A percentile compares a stretch with the other conserved stretches of the same genome.
Conservation (phyloP, 1,140 invertebrate species). For the Lepidurus couesii region DNA sequence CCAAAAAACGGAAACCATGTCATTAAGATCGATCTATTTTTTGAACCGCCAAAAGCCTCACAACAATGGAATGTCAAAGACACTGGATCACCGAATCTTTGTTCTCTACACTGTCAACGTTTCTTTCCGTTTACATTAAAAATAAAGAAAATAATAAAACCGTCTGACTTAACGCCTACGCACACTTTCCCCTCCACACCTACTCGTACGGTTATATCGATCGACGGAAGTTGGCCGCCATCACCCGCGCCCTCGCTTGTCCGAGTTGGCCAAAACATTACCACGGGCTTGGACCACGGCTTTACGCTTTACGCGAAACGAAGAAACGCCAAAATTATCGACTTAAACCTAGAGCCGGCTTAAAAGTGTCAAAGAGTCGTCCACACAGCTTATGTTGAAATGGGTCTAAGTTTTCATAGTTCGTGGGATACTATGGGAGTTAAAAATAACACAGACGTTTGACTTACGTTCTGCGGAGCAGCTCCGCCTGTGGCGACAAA, state of each 20-base stretch:
- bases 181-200: not conserved
- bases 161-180: not conserved
- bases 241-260: not conserved
- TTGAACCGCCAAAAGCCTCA: not conserved
- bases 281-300: not conserved
- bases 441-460: not conserved
- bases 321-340: not conserved
- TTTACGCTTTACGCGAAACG: not conserved
- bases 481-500: not conserved
- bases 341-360: not conserved
- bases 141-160: too few relatives aligned
- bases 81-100: too few relatives aligned
- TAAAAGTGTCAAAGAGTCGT: too few relatives aligned
- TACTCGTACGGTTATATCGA: constrained; percentile 9
- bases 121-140: too few relatives aligned
- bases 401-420: too few relatives aligned
- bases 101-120: too few relatives aligned
- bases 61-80: too few relatives aligned
- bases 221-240: constrained; percentile 20
- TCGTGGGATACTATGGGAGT: not conserved
- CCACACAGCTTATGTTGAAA: too few relatives aligned
- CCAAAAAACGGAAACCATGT: not conserved
- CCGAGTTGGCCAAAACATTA: not conserved
- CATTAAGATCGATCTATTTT: not conserved
- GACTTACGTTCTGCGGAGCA: not conserved